Base-by-base conservation (phyloP, 2,888 invertebrate species). In the Eledone cirrhosa region DNA sequence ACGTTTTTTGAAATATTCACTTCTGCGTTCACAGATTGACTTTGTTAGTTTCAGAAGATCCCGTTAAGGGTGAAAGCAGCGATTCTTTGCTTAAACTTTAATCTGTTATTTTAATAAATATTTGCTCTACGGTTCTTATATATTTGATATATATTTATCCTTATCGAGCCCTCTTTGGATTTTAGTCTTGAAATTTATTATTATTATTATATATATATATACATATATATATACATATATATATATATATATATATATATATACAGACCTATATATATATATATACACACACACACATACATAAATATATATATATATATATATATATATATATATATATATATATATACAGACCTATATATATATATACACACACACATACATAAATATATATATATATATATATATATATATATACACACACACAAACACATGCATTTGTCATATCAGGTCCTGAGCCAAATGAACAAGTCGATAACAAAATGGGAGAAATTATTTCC, bases 331-430 rank as follows among this genome's bases (percentile, higher is more conserved):
- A 53, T 53, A 53, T 53, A 53, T 22, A 53, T 22, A 53, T 22
- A 53, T 22, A 53, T 22, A 53, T 22, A 53, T 22, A 53, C 22
- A 53, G 13, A 53, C 22, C 13, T 53, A 53, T 22, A 53, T 22
- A 53, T 53, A 53, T 53, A 53, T 53, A 53, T 53, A 53, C 22
- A 53, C 53, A 53, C 53, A 53, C 53, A 53, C 53, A 53, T 53
- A 53, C 22, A 53, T 53, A 53, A 16, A 53, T 53, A 14, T 59
- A 13, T 59, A 59, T 59, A 59, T 7, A 59, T 24, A 59, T 24
- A 59, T 59, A 59, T 59, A 59, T 59, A 59, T 7, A 59, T 5
- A 13, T 7, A 14, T 24, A 59, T 59, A 59, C 16, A 0, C 14
- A 59, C 16, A 59, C 59, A 59, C 16, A 59, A 22, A 59, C 59